Conservation (phyloP, 2,113 vertebrate genomes). For the Mellivora capensis region DNA sequence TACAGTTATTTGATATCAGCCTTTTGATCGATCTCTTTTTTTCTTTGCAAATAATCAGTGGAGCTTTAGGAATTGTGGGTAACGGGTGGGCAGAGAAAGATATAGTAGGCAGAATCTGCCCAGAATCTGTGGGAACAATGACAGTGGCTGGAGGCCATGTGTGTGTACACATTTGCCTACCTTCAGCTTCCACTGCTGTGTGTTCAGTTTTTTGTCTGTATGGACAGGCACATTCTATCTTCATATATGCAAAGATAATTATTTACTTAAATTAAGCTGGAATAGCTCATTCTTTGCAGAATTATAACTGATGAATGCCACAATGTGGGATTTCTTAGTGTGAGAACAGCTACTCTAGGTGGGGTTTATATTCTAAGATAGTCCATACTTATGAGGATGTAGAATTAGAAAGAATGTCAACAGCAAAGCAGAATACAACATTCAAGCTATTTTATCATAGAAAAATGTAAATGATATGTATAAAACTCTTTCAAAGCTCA, state of each 20-base stretch:
- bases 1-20: not conserved
- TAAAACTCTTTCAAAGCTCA: not conserved
- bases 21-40: not conserved
- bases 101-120: not conserved
- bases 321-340: not conserved
- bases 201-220: not conserved
- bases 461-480: not conserved
- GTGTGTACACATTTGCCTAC: accelerated
- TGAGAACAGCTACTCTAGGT: not conserved
- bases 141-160: not conserved
- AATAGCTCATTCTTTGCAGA: not conserved
- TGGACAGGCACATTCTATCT: not conserved
- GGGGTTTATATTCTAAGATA: not conserved
- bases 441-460: not conserved
- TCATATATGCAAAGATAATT: not conserved
- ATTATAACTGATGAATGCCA: not conserved
- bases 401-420: not conserved
- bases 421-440: not conserved
- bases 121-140: not conserved
- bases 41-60: not conserved
- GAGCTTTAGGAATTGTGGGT: accelerated
- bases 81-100: not conserved
- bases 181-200: accelerated
- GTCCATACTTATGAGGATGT: no score
- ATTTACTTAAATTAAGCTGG: not conserved